A percentile compares a stretch with the other conserved stretches of the same genome.
Conservation (phyloP, 2,113 vertebrate genomes). For the Polypterus senegalus region DNA sequence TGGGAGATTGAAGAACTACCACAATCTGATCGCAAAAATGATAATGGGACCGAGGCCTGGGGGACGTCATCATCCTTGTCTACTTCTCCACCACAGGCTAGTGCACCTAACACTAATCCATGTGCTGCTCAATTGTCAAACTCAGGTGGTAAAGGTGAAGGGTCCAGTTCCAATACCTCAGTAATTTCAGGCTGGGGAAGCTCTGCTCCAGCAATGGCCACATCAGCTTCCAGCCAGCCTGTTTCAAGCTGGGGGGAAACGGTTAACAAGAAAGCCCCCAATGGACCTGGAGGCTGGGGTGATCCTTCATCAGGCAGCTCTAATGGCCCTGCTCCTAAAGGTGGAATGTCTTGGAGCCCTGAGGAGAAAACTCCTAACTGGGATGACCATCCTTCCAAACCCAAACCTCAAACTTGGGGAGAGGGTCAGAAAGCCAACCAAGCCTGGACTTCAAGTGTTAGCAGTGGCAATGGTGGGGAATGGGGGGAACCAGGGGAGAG, state of each 20-base stretch:
- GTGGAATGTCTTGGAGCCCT: slow-evolving; percentile 75
- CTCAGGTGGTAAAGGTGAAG: slow-evolving; percentile 76
- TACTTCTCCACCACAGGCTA: slow-evolving; percentile 30
- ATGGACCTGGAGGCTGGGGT: slow-evolving; percentile 78
- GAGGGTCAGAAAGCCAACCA: slow-evolving; percentile 72
- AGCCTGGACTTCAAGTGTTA: slow-evolving; percentile 63
- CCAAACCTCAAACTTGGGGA: slow-evolving; percentile 73
- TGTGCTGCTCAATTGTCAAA: slow-evolving; percentile 61
- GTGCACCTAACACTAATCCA: slow-evolving; percentile 31
- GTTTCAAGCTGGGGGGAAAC: slow-evolving; percentile 65
- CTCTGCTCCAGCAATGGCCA: slow-evolving; percentile 51
- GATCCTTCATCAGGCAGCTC: slow-evolving; percentile 57
- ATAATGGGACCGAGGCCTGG: slow-evolving; percentile 73
- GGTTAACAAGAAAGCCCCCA: slow-evolving; percentile 61
- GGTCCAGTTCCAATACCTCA: slow-evolving; percentile 72
- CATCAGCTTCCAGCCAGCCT: slow-evolving; percentile 44
- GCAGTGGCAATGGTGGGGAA: slow-evolving; percentile 46
- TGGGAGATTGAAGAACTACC: slow-evolving; percentile 94
- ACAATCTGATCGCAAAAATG: slow-evolving; percentile 66
- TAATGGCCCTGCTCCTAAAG: slow-evolving; percentile 63
- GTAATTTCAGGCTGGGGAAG: slow-evolving; percentile 76
- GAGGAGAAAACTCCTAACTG: slow-evolving; percentile 81
- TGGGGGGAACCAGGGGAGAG: slow-evolving; percentile 37
- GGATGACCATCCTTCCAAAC: slow-evolving; percentile 69
- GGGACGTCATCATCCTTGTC: slow-evolving; percentile 46